Conservation (phyloP, 2,888 invertebrate genomes). For the Platerodrilus igneus region DNA sequence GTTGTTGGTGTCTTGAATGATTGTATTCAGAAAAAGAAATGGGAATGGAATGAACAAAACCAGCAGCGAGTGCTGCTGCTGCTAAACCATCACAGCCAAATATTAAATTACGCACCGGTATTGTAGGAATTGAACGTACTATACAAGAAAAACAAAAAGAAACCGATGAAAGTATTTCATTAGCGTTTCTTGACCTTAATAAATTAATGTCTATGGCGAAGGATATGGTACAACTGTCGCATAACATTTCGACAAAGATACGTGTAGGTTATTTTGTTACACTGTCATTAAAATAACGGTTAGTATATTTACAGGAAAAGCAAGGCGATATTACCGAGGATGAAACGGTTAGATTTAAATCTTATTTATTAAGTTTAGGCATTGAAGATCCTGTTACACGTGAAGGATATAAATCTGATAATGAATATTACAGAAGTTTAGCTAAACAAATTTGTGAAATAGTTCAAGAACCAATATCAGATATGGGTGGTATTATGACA, state of each 20-base stretch:
- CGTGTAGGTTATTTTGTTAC: constrained; percentile 50
- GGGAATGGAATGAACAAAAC: constrained; percentile 52
- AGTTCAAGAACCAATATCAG: constrained; percentile 75
- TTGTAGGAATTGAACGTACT: constrained; percentile 92
- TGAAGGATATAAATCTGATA: constrained; percentile 80
- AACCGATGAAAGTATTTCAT: constrained; percentile 85
- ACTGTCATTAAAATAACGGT: not conserved
- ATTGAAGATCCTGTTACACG: constrained; percentile 97
- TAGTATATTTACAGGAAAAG: constrained; percentile 55
- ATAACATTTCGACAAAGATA: constrained; percentile 88
- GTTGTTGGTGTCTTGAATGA: constrained; percentile 62
- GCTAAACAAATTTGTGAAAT: constrained; percentile 83
- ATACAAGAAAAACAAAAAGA: constrained; percentile 86
- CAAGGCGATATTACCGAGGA: constrained; percentile 96
- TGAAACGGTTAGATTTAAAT: constrained; percentile 93
- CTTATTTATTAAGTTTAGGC: constrained; percentile 92
- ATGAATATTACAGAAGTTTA: constrained; percentile 77
- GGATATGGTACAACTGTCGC: constrained; percentile 93
- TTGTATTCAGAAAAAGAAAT: constrained; percentile 58
- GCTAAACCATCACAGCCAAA: constrained; percentile 39
- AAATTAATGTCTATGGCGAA: constrained; percentile 95
- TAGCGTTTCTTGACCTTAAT: constrained; percentile 93
- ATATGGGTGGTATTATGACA: constrained; percentile 94
- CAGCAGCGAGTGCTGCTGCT: constrained; percentile 34
- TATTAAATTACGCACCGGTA: constrained; percentile 78